These are phyloP conservation scores for Amblyraja radiata DNA, from an alignment of 2,797 vertebrate species.

Conservation along the genomic window DNA sequence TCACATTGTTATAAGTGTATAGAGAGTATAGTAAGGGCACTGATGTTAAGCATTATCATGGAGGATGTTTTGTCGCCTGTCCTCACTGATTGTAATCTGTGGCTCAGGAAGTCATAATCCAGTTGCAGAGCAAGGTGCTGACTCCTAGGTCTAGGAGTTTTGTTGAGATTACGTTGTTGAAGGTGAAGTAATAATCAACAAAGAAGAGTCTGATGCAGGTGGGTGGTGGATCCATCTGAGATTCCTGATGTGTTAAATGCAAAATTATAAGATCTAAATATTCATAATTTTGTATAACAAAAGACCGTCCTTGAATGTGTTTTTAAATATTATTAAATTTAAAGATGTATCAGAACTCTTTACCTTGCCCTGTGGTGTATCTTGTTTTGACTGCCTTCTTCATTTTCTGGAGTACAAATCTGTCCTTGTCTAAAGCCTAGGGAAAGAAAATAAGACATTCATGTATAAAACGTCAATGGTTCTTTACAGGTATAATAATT, in stretches of 20 bases:
- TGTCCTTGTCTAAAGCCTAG: conserved; percentile 67
- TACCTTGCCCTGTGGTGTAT: conserved; percentile 69
- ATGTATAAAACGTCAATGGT: background rate
- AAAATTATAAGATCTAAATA: background rate
- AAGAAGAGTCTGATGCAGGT: no score
- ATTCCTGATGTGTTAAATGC: background rate
- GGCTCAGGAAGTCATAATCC: no score
- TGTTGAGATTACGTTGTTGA: no score
- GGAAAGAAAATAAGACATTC: conserved; percentile 42
- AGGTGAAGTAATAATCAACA: no score
- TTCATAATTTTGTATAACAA: background rate
- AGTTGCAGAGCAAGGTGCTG: no score
- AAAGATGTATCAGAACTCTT: background rate
- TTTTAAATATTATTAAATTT: background rate
- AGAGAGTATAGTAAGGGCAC: no score
- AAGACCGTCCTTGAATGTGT: background rate
- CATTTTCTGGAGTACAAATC: conserved; percentile 69
- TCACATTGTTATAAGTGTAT: no score
- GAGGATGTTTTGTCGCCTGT: no score
- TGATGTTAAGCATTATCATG: no score
- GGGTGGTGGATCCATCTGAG: no score
- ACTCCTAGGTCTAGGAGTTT: no score
- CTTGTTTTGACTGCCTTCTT: conserved; percentile 73
- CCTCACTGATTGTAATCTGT: no score
- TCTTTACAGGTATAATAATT: background rate